Percentiles rank a stretch among this genome's conserved stretches.
Evolutionary conservation across 2,888 invertebrate species (phyloP).

Genomic region (Cephonodes hylas): DNA sequence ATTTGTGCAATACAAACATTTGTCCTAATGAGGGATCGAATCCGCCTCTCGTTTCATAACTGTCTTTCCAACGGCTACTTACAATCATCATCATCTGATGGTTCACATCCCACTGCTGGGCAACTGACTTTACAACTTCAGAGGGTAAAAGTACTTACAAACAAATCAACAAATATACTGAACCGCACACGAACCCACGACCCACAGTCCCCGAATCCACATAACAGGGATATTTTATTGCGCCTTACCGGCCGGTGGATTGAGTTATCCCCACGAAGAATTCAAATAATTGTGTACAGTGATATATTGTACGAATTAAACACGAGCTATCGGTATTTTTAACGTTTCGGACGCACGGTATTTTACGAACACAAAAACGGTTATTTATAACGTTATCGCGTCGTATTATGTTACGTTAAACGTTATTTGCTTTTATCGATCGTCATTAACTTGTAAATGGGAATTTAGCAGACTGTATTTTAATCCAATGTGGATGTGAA

Average conservation of each 20-base stretch:
- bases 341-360: constrained; percentile 14
- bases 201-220: neutral
- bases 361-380: constrained; percentile 8
- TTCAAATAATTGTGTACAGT: constrained; percentile 6
- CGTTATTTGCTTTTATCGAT: constrained; percentile 3
- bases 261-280: constrained; percentile 16
- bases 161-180: neutral
- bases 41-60: no score
- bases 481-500: neutral
- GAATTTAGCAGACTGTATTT: neutral
- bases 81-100: no score
- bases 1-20: no score
- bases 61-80: no score
- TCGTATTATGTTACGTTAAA: neutral
- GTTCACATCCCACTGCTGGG: no score
- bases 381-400: constrained; percentile 11
- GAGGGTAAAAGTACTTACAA: no score
- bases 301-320: constrained; percentile 16
- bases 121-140: no score
- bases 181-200: neutral
- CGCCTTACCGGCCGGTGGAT: constrained; percentile 11
- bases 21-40: no score
- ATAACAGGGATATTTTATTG: constrained; percentile 11
- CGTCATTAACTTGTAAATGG: neutral
- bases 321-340: constrained; percentile 19